Percentiles rank a stretch among this genome's conserved stretches.
Evolutionary conservation across 2,797 vertebrate species (phyloP).

Genomic region (Alcedo quadribrachys): DNA sequence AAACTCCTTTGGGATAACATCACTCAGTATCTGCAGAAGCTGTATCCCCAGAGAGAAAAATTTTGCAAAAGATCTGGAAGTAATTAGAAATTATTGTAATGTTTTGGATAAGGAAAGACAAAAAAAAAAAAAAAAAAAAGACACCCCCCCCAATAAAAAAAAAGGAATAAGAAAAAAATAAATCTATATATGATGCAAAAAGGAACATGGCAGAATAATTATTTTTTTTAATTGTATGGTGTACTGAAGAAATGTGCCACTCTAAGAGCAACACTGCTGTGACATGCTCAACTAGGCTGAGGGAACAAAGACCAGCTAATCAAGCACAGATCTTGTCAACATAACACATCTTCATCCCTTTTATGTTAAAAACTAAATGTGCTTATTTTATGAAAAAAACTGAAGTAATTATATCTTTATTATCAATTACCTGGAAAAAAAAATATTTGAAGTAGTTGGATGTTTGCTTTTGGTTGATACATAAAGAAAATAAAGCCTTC

Average conservation of each 20-base stretch:
- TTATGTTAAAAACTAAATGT: conserved; percentile 4
- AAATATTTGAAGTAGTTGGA: background rate
- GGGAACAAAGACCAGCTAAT: conserved; percentile 60
- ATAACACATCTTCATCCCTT: conserved; percentile 52
- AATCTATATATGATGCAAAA: conserved; percentile 81
- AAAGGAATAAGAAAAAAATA: conserved; percentile 67
- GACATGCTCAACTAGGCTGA: conserved; percentile 1
- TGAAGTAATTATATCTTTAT: background rate
- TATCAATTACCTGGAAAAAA: background rate
- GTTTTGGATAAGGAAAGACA: conserved; percentile 38
- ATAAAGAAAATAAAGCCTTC: background rate
- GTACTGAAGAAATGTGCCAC: conserved; percentile 61
- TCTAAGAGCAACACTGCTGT: conserved; percentile 47
- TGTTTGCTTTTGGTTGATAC: background rate
- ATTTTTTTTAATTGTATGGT: conserved; percentile 16
- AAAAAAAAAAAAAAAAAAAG: conserved; percentile 59
- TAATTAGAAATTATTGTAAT: conserved; percentile 88
- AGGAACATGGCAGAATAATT: conserved; percentile 67
- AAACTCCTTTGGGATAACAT: conserved; percentile 73
- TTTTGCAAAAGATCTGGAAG: conserved; percentile 83
- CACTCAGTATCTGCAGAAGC: conserved; percentile 74
- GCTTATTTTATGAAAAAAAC: background rate
- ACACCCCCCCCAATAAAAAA: background rate
- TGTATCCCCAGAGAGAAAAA: conserved; percentile 33
- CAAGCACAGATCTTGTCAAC: conserved; percentile 56